Evolutionary conservation across 1,140 invertebrate species (phyloP), one percentile per base, ranked within the genome.

Genomic region (Leptonema lineaticorne): DNA sequence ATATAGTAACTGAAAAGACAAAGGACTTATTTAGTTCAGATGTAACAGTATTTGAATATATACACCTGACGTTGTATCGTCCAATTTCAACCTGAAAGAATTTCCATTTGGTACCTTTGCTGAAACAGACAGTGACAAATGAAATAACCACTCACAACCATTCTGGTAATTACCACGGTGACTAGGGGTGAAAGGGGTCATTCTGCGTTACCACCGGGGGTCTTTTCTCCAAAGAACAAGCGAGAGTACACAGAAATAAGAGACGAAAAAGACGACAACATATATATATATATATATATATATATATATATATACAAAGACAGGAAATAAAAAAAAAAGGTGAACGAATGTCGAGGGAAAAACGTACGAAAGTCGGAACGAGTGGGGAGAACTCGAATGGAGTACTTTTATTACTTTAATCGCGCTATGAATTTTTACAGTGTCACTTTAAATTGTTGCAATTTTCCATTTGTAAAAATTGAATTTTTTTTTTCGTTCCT

Each of bases 61-160:
- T 53, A 24, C 22, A 24, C 50, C 27, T 24, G 20, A 22, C 50
- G 14, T n/a, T 45, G 6, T 20, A 48, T 11, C 18, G 5, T 53
- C 50, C 18, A 53, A 53, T 53, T 53, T 53, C 50, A 24, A 9
- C 50, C 2, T 53, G 50, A 53, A 53, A 53, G 50, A 53, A 53
- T 53, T 53, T 53, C 50, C 50, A 53, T 53, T 53, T 53, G 50
- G 50, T 41, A 41, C 37, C 11, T 41, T 26, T 24, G 22, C 50
- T 22, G 50, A 24, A 53, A 22, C 20, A 9, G 50, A 53, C 50
- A 53, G 50, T 53, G 50, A 53, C 50, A 53, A 53, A 53, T 53
- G 50, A 26, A 53, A 53, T 53, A 53, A 53, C 50, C 50, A 53
- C 50, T 53, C 50, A 53, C 50, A 53, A 53, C 50, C 50, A 53